Evolutionary conservation across 2,113 vertebrate species (phyloP).

Genomic region (Clupea harengus): DNA sequence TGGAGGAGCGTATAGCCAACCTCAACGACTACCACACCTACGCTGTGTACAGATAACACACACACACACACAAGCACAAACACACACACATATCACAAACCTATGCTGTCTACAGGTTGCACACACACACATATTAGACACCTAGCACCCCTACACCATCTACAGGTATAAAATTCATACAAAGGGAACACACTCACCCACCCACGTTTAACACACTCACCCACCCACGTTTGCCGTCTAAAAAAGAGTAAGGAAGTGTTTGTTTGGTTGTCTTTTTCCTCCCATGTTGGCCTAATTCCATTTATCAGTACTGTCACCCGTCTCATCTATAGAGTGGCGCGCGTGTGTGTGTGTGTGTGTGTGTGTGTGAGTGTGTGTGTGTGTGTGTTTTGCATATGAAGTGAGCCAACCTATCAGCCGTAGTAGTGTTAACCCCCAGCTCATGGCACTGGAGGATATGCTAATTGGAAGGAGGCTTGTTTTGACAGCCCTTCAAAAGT

Average conservation of each 20-base stretch:
- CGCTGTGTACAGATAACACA: conserved; percentile 45
- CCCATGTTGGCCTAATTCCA: background rate
- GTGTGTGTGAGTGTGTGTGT: background rate
- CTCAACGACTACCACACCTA: conserved; percentile 87
- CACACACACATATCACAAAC: conserved; percentile 44
- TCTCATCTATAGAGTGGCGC: background rate
- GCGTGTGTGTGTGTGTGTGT: background rate
- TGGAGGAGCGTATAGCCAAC: conserved; percentile 80
- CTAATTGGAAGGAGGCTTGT: background rate
- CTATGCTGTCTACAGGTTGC: too few species aligned
- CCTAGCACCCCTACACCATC: conserved; percentile 61
- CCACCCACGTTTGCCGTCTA: background rate
- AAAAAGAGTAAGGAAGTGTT: background rate
- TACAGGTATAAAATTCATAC: conserved; percentile 57
- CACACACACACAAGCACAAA: background rate
- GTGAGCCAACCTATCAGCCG: too few species aligned
- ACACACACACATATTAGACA: conserved; percentile 57
- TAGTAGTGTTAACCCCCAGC: background rate
- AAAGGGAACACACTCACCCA: background rate
- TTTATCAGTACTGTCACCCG: background rate
- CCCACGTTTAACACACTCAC: too few species aligned
- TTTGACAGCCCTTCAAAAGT: background rate
- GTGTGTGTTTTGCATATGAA: background rate
- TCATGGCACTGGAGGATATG: background rate
- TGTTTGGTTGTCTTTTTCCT: background rate